These are phyloP conservation scores for Acromyrmex echinatior DNA, from an alignment of 1,140 invertebrate genomes.

Conservation along the genomic window DNA sequence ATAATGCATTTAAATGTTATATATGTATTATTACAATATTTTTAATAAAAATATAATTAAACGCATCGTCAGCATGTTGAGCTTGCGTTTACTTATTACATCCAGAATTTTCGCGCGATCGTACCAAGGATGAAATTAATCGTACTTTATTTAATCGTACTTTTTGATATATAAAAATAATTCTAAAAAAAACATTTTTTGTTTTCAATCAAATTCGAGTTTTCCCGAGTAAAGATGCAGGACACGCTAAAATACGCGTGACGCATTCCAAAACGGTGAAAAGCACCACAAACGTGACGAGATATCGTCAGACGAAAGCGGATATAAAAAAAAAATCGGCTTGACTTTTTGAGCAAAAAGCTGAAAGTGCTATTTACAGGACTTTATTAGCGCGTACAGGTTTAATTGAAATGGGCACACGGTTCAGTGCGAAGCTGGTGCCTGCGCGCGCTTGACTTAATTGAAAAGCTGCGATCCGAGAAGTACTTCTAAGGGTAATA, in stretches of 20 bases:
- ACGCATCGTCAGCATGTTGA: too few relatives aligned
- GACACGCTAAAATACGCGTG: background rate
- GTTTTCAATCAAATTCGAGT: background rate
- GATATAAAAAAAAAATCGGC: slow-evolving; percentile 36
- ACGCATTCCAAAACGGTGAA: background rate
- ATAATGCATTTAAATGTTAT: background rate
- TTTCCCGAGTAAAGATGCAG: background rate
- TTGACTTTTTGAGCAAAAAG: slow-evolving; percentile 27
- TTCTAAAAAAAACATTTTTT: background rate
- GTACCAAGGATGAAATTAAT: background rate
- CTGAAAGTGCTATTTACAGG: slow-evolving; percentile 30
- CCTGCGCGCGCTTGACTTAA: slow-evolving; percentile 51
- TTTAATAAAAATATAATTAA: slow-evolving; percentile 20
- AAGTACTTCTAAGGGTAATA: slow-evolving; percentile 63
- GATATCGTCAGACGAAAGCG: background rate
- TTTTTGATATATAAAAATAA: slow-evolving; percentile 6
- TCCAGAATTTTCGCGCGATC: background rate
- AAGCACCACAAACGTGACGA: slow-evolving; percentile 25
- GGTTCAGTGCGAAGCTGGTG: slow-evolving; percentile 28
- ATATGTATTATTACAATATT: background rate
- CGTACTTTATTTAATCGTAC: background rate
- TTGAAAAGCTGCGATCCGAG: slow-evolving; percentile 53
- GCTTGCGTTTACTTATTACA: background rate
- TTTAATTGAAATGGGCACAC: slow-evolving; percentile 68
- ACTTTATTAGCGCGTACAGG: slow-evolving; percentile 37